Evolutionary conservation across 1,140 invertebrate species (phyloP).

Genomic region (Rhagoletis zephyria): DNA sequence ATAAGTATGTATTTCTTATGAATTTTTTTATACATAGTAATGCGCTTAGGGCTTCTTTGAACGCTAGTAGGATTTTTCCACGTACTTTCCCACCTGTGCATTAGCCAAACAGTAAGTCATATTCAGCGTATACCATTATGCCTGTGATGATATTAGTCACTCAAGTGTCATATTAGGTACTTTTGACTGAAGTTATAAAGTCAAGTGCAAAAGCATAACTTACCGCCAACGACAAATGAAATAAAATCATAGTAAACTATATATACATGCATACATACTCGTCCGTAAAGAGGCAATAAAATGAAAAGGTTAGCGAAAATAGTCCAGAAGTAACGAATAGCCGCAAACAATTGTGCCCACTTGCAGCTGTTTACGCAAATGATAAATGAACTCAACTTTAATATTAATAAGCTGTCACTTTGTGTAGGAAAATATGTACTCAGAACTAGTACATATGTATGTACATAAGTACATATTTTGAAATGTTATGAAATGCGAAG

Average conservation of each 20-base stretch:
- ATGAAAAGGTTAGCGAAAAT: background rate
- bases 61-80: background rate
- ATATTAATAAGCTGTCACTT: slow-evolving; percentile 48
- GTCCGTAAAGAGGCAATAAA: background rate
- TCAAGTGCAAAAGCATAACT: slow-evolving; percentile 12
- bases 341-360: slow-evolving; percentile 35
- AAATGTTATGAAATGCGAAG: slow-evolving; percentile 5
- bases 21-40: too few relatives aligned
- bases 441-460: background rate
- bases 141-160: slow-evolving; percentile 5
- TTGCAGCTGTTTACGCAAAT: slow-evolving; percentile 39
- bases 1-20: too few relatives aligned
- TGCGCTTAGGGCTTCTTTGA: background rate
- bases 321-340: slow-evolving; percentile 1
- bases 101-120: background rate
- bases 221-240: background rate
- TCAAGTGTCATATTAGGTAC: slow-evolving; percentile 3
- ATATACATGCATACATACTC: background rate
- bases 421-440: slow-evolving; percentile 18
- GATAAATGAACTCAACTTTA: slow-evolving; percentile 32
- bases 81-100: background rate
- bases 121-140: background rate
- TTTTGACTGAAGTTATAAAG: slow-evolving; percentile 24
- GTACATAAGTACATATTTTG: background rate
- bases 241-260: slow-evolving; percentile 22